phyloP scores from a whole-genome alignment of 2,888 invertebrate genomes.

The Campopleginae sp. region DNA sequence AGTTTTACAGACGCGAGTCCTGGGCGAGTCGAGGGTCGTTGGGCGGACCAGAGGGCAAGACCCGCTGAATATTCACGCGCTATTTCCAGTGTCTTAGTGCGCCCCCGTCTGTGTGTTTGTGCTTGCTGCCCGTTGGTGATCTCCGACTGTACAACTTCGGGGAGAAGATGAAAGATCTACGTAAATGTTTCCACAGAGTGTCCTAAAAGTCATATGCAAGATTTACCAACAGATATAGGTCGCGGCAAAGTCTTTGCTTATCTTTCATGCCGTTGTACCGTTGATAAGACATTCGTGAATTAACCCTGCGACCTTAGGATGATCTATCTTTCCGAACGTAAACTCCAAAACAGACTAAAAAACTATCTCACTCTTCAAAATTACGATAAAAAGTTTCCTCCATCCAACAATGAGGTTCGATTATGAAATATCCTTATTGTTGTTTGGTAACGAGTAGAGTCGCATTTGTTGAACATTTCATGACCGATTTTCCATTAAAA shows the following conservation, averaged over 20 bases:
- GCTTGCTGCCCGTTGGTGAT: constrained; percentile 26
- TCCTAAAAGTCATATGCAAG: constrained; percentile 4
- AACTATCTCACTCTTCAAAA: no score
- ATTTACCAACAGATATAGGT: neutral
- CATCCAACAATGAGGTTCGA: no score
- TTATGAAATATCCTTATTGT: no score
- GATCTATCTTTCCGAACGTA: neutral
- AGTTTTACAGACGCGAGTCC: constrained; percentile 66
- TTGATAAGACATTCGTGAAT: neutral
- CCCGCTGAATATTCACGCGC: constrained; percentile 69
- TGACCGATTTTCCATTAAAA: no score
- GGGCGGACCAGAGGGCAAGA: constrained; percentile 56
- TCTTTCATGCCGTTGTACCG: neutral
- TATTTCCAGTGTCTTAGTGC: constrained; percentile 58
- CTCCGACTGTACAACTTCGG: constrained; percentile 25
- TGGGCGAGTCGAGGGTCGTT: constrained; percentile 52
- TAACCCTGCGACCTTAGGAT: neutral
- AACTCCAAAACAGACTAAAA: no score
- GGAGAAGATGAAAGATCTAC: constrained; percentile 31
- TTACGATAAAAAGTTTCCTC: no score
- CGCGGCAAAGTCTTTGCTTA: neutral
- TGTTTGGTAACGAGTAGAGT: no score
- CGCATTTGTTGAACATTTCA: no score
- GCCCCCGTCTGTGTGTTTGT: constrained; percentile 14
- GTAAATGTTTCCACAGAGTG: constrained; percentile 11